These are phyloP conservation scores for Acanthochromis polyacanthus DNA, from an alignment of 2,113 vertebrate genomes.

Conservation along the genomic window DNA sequence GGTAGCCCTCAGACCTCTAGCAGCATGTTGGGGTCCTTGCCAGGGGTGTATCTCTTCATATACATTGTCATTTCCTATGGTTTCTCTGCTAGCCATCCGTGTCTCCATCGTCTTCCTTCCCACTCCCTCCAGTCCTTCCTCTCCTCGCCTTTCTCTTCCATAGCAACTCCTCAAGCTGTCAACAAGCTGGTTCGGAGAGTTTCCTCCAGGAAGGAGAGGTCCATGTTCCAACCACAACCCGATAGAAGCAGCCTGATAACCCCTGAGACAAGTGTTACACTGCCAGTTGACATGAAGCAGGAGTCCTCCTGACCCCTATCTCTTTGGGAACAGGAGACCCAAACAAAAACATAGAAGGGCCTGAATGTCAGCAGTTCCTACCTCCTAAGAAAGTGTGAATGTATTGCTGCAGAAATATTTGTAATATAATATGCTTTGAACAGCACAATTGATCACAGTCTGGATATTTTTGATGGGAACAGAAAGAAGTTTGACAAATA, in stretches of 20 bases:
- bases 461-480: no score
- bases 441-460: no score
- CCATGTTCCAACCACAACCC: slow-evolving; percentile 75
- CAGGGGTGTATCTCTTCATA: slow-evolving; percentile 74
- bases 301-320: slow-evolving; percentile 72
- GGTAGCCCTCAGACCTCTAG: not conserved
- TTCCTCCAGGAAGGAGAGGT: slow-evolving; percentile 76
- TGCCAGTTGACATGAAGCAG: slow-evolving; percentile 82
- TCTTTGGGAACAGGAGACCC: slow-evolving; percentile 73
- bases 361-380: slow-evolving; percentile 34
- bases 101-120: slow-evolving; percentile 44
- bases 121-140: slow-evolving; percentile 20
- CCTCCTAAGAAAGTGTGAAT: slow-evolving; percentile 24
- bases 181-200: slow-evolving; percentile 64
- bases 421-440: no score
- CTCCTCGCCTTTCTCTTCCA: slow-evolving; percentile 25
- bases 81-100: slow-evolving; percentile 39
- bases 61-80: slow-evolving; percentile 70
- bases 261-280: slow-evolving; percentile 69
- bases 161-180: slow-evolving; percentile 72
- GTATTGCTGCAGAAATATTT: not conserved
- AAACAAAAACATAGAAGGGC: slow-evolving; percentile 45
- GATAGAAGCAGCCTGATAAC: slow-evolving; percentile 81
- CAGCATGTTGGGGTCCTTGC: slow-evolving; percentile 58
- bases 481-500: no score